Evolutionary conservation across 2,888 invertebrate species (phyloP).

Genomic region (Nowickia ferox): DNA sequence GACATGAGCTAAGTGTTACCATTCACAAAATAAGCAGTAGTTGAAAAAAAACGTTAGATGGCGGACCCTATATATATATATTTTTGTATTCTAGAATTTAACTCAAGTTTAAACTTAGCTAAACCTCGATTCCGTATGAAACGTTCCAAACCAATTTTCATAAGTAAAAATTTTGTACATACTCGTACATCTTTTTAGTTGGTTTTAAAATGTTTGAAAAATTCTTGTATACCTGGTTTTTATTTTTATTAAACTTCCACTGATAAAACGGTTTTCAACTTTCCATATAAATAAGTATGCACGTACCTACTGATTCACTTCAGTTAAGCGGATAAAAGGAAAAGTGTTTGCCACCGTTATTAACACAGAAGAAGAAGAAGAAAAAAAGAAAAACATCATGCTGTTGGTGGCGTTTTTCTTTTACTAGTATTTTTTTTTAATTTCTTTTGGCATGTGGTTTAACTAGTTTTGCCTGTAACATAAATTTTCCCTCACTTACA

Average conservation of each 20-base stretch:
- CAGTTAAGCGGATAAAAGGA: conserved; percentile 75
- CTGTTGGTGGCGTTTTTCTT: conserved; percentile 65
- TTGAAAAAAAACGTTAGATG: too few species aligned
- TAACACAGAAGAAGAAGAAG: conserved; percentile 35
- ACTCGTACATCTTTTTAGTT: too few species aligned
- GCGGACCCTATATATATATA: too few species aligned
- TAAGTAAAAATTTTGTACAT: too few species aligned
- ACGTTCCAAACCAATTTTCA: too few species aligned
- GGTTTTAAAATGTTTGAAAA: neutral
- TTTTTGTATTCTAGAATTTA: neutral
- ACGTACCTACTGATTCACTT: neutral
- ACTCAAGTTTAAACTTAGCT: neutral
- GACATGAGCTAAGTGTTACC: too few species aligned
- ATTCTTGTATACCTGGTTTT: too few species aligned
- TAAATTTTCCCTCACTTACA: conserved; percentile 32
- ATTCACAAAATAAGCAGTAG: too few species aligned
- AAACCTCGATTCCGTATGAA: too few species aligned
- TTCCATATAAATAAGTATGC: neutral
- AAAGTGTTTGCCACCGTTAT: conserved; percentile 74
- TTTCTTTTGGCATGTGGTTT: conserved; percentile 78
- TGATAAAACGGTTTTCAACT: neutral
- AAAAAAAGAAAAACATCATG: conserved; percentile 28
- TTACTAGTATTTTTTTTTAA: conserved; percentile 58
- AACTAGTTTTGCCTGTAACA: conserved; percentile 77
- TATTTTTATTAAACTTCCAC: conserved; percentile 4